Conservation (phyloP, 2,113 vertebrate species). For the Microcebus griseorufus region DNA sequence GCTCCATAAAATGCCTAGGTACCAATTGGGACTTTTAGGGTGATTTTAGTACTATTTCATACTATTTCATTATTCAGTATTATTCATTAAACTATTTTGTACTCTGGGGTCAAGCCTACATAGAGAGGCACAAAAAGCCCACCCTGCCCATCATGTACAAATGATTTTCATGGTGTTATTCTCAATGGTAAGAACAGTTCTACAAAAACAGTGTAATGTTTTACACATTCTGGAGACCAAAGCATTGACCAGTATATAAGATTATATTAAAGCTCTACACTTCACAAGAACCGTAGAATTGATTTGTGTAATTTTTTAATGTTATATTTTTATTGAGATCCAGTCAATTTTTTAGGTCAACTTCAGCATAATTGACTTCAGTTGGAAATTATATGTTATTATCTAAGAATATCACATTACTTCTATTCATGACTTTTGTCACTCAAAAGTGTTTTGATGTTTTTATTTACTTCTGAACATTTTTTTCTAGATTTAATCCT, state of each 20-base stretch:
- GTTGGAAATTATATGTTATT: not conserved
- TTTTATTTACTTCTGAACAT: not conserved
- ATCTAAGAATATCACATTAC: not conserved
- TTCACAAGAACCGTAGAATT: not conserved
- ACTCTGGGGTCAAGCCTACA: not conserved
- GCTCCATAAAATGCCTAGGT: not conserved
- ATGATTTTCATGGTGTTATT: not conserved
- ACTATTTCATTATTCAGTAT: not conserved
- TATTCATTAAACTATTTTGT: not conserved
- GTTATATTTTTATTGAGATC: not conserved
- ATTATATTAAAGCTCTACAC: not conserved
- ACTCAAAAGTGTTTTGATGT: not conserved
- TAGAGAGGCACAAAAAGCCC: not conserved
- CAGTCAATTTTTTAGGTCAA: not conserved
- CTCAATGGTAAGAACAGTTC: not conserved
- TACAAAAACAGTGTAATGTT: not conserved
- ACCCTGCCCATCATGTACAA: not conserved
- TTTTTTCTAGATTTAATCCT: not conserved
- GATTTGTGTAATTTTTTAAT: not conserved
- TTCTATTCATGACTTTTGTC: not conserved
- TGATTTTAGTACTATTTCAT: not conserved
- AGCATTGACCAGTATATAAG: not conserved
- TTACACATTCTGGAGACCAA: not conserved
- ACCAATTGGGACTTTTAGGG: not conserved
- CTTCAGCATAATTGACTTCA: not conserved